phyloP scores from a whole-genome alignment of 2,888 invertebrate genomes.

The Cephus nigrinus region DNA sequence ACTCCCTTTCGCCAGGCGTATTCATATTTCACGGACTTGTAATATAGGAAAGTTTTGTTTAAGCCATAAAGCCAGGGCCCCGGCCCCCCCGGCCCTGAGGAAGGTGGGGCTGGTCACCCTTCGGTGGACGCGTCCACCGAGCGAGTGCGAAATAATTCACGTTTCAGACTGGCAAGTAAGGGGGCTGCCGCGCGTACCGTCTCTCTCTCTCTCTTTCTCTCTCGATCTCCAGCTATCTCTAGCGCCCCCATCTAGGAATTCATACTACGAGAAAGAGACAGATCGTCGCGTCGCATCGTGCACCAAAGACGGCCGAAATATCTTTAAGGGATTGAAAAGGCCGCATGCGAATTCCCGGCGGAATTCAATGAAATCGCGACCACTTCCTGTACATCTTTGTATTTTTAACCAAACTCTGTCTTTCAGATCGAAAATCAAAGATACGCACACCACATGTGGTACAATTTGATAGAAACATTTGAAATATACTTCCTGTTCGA shows the following conservation, averaged over 20 bases:
- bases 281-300: no score
- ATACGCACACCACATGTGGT: neutral
- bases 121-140: constrained; percentile 41
- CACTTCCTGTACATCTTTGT: neutral
- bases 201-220: no score
- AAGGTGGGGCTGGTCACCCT: constrained; percentile 44
- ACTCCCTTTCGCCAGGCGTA: constrained; percentile 49
- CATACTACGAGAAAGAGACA: no score
- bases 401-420: neutral
- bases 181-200: neutral
- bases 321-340: neutral
- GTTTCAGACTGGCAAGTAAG: constrained; percentile 39
- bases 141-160: constrained; percentile 57
- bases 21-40: constrained; percentile 65
- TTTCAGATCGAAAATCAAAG: neutral
- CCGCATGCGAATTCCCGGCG: neutral
- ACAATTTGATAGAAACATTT: neutral
- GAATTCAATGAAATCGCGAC: neutral
- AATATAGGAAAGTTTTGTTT: constrained; percentile 65
- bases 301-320: neutral
- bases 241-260: no score
- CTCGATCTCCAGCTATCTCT: no score
- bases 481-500: neutral
- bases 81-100: constrained; percentile 16
- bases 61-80: constrained; percentile 60